Evolutionary conservation across 1,140 invertebrate genomes (phyloP).

Genomic region (Trichogramma pretiosum): DNA sequence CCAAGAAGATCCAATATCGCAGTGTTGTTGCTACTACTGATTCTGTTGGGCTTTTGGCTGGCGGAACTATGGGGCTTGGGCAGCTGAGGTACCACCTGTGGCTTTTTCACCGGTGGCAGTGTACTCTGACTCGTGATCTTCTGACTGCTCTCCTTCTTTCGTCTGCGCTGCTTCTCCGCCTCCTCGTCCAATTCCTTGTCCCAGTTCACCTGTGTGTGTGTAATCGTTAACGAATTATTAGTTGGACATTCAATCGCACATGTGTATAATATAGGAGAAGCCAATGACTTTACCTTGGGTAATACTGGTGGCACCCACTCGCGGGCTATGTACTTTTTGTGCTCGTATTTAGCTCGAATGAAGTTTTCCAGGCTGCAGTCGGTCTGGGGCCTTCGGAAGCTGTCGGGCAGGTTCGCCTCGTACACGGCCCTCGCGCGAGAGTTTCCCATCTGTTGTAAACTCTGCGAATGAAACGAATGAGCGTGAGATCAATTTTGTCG

Average conservation of each 20-base stretch:
- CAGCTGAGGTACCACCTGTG: conserved; percentile 48
- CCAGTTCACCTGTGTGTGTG: conserved; percentile 47
- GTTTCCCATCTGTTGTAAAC: conserved; percentile 96
- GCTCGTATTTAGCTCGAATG: conserved; percentile 95
- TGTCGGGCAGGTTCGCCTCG: conserved; percentile 93
- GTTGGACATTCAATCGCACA: not conserved
- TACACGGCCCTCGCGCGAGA: conserved; percentile 92
- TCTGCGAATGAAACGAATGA: conserved; percentile 41
- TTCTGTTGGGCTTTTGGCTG: conserved; percentile 61
- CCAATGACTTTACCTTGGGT: conserved; percentile 76
- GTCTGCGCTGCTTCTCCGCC: conserved; percentile 68
- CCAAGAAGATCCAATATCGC: conserved; percentile 54
- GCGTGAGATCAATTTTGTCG: not conserved
- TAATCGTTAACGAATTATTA: not conserved
- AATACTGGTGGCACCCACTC: conserved; percentile 87
- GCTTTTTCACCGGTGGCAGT: conserved; percentile 39
- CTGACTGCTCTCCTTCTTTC: conserved; percentile 56
- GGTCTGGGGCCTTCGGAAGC: conserved; percentile 87
- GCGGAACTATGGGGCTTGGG: conserved; percentile 54
- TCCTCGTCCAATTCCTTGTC: conserved; percentile 84
- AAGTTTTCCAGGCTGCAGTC: conserved; percentile 90
- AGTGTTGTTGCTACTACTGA: conserved; percentile 40
- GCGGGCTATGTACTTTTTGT: conserved; percentile 94
- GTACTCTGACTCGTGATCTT: conserved; percentile 35
- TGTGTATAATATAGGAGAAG: not conserved